A percentile compares a stretch with the other conserved stretches of the same genome.
These are phyloP conservation scores for Lingula anatina DNA, from an alignment of 2,888 invertebrate genomes.

Conservation along the genomic window DNA sequence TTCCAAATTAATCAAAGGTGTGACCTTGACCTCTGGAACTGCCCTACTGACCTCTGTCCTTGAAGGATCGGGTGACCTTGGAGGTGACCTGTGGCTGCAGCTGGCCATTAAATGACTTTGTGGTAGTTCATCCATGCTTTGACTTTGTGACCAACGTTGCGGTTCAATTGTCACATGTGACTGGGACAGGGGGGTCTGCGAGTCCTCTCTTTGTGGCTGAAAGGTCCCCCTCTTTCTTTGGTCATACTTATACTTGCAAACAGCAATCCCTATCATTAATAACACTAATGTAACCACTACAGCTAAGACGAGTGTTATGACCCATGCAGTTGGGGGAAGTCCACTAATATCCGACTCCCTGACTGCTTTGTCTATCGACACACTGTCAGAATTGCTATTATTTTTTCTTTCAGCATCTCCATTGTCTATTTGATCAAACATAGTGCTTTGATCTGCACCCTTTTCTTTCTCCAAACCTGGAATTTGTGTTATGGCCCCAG, in stretches of 20 bases:
- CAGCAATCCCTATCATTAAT: slow-evolving; percentile 16
- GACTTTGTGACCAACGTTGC: slow-evolving; percentile 2
- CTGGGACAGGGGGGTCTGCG: too few relatives aligned
- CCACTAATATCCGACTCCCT: too few relatives aligned
- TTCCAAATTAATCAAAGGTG: slow-evolving; percentile 55
- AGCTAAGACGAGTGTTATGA: slow-evolving; percentile 18
- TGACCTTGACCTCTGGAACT: slow-evolving; percentile 85
- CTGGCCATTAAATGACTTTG: slow-evolving; percentile 4
- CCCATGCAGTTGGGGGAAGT: background rate
- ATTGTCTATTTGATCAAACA: background rate
- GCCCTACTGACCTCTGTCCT: slow-evolving; percentile 51
- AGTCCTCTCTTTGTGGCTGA: too few relatives aligned
- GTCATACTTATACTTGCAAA: too few relatives aligned
- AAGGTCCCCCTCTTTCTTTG: too few relatives aligned
- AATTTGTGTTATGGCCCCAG: too few relatives aligned
- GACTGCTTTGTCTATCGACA: background rate
- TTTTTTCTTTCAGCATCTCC: background rate
- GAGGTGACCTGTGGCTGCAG: slow-evolving; percentile 9
- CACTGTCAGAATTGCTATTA: slow-evolving; percentile 7
- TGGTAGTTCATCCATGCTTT: slow-evolving; percentile 2
- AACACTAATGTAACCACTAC: slow-evolving; percentile 24
- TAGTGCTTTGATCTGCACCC: background rate
- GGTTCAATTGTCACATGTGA: too few relatives aligned
- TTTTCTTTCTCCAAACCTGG: slow-evolving; percentile 1
- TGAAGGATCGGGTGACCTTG: slow-evolving; percentile 37